These are phyloP conservation scores for Anthoscopus minutus DNA, from an alignment of 2,113 vertebrate species.

Conservation along the genomic window DNA sequence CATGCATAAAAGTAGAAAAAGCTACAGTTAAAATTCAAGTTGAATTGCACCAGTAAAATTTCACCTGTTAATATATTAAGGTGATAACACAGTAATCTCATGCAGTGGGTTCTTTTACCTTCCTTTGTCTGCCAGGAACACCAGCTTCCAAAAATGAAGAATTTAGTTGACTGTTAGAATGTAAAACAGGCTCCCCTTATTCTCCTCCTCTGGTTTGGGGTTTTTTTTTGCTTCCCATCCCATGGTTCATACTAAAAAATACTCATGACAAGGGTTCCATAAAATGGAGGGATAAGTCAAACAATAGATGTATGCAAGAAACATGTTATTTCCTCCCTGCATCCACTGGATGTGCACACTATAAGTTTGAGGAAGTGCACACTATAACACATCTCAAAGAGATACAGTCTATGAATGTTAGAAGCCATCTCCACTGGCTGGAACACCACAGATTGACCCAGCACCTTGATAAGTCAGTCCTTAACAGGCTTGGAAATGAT, in stretches of 20 bases:
- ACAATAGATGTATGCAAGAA: not conserved
- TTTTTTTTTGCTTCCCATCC: not conserved
- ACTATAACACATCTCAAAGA: not conserved
- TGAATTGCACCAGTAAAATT: conserved; percentile 12
- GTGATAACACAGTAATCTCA: not conserved
- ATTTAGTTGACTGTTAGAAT: conserved; percentile 34
- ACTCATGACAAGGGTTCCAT: not conserved
- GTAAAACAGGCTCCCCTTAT: not conserved
- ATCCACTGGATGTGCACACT: not conserved
- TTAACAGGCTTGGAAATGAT: not conserved
- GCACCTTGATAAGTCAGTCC: not conserved
- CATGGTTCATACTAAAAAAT: not conserved
- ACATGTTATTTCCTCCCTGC: not conserved
- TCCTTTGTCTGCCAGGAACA: conserved; percentile 21
- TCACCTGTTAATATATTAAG: not conserved
- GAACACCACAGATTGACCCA: not conserved
- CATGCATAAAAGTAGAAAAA: conserved; percentile 19
- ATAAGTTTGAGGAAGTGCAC: not conserved
- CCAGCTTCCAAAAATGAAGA: not conserved
- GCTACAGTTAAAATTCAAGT: not conserved
- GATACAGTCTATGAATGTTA: not conserved
- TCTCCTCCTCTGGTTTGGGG: not conserved
- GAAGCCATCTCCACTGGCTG: not conserved
- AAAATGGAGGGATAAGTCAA: not conserved
- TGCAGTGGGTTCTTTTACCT: not conserved